Percentiles rank a stretch among this genome's conserved stretches.
phyloP scores from a whole-genome alignment of 2,888 invertebrate genomes.

The Harpagoxenus sublaevis region DNA sequence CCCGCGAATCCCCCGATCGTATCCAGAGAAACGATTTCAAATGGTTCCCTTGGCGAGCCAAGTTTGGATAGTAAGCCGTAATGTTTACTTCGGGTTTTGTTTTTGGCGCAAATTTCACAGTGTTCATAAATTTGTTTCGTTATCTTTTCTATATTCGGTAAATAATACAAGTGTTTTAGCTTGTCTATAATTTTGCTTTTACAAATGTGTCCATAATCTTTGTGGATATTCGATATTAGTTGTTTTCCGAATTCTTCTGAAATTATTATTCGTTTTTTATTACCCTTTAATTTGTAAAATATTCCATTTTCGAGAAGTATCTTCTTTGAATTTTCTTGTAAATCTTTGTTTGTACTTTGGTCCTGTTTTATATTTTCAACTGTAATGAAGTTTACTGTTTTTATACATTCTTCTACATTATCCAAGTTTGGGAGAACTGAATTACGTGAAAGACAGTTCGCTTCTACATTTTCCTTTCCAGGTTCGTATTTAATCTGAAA shows the following conservation, averaged over 20 bases:
- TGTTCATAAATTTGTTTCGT: background rate
- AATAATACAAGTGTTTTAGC: background rate
- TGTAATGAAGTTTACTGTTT: slow-evolving; percentile 34
- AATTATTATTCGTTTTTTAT: slow-evolving; percentile 56
- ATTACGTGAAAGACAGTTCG: slow-evolving; percentile 63
- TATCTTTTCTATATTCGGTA: slow-evolving; percentile 4
- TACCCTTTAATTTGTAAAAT: slow-evolving; percentile 47
- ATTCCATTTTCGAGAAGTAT: slow-evolving; percentile 42
- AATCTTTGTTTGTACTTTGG: slow-evolving; percentile 14
- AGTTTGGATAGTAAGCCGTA: slow-evolving; percentile 32
- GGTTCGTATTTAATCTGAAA: slow-evolving; percentile 69
- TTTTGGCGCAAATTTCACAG: slow-evolving; percentile 4
- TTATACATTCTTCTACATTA: slow-evolving; percentile 17
- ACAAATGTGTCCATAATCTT: slow-evolving; percentile 52
- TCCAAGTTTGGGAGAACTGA: slow-evolving; percentile 23
- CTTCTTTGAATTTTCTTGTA: background rate
- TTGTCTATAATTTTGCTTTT: slow-evolving; percentile 2
- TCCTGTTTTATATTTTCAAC: slow-evolving; percentile 34
- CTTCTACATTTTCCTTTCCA: slow-evolving; percentile 64
- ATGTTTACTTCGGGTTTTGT: background rate
- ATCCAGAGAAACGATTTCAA: slow-evolving; percentile 77
- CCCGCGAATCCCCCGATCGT: slow-evolving; percentile 78
- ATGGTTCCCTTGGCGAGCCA: slow-evolving; percentile 73
- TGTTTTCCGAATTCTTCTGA: slow-evolving; percentile 57
- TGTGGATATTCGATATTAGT: slow-evolving; percentile 47